Percentiles rank a stretch among this genome's conserved stretches.
Conservation (phyloP, 2,113 vertebrate species). For the Ceyx cyanopectus region DNA sequence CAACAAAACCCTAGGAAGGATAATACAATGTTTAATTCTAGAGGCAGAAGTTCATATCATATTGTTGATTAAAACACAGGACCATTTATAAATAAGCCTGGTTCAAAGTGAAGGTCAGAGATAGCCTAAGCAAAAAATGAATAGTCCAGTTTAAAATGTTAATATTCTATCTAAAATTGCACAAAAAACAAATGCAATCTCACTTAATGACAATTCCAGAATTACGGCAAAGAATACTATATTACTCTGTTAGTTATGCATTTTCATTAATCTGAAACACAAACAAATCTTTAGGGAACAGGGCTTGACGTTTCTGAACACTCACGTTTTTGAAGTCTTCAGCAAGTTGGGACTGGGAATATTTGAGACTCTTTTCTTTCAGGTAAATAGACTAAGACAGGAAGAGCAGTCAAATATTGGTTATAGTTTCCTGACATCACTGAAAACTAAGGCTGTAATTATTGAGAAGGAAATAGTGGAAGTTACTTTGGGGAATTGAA, state of each 20-base stretch:
- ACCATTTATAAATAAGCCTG: neutral
- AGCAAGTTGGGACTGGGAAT: neutral
- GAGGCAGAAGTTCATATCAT: neutral
- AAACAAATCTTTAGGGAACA: neutral
- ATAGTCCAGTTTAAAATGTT: slow-evolving; percentile 40
- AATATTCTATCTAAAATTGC: slow-evolving; percentile 27
- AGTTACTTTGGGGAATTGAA: neutral
- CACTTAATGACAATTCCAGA: slow-evolving; percentile 26
- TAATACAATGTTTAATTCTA: neutral
- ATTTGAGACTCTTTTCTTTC: neutral
- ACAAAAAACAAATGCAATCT: neutral
- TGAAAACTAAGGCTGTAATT: neutral
- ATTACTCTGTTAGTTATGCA: neutral
- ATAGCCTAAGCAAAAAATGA: slow-evolving; percentile 43
- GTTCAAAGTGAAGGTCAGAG: slow-evolving; percentile 51
- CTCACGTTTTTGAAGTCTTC: neutral
- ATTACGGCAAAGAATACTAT: neutral
- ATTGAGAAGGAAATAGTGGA: neutral
- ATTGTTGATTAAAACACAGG: slow-evolving; percentile 9
- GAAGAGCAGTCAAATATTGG: neutral
- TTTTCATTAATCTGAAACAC: neutral
- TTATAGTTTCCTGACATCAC: neutral
- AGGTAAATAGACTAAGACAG: neutral
- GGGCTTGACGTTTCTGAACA: neutral
- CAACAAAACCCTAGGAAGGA: neutral